phyloP scores from a whole-genome alignment of 2,888 invertebrate species.

The Heliothis peltigera region DNA sequence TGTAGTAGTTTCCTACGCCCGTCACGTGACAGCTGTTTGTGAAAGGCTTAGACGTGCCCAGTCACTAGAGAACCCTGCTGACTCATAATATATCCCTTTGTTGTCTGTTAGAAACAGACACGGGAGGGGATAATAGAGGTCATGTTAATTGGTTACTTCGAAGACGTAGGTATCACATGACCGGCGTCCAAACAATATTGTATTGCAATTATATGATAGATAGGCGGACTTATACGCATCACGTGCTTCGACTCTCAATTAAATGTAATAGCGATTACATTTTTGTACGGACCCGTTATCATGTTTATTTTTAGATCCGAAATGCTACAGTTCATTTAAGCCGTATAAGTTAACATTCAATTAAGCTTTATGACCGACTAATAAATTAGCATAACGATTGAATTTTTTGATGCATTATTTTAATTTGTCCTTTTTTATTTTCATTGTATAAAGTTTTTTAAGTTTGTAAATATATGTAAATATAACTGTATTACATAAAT shows the following conservation, averaged over 20 bases:
- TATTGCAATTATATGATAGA: constrained; percentile 58
- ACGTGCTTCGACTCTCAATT: constrained; percentile 63
- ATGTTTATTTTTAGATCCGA: constrained; percentile 49
- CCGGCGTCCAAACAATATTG: constrained; percentile 56
- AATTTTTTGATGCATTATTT: too few species aligned
- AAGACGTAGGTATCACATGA: constrained; percentile 59
- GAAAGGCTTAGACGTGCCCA: constrained; percentile 69
- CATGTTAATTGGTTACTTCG: constrained; percentile 57
- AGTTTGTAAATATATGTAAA: too few species aligned
- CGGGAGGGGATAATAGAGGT: constrained; percentile 51
- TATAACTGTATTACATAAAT: too few species aligned
- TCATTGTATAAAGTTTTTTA: too few species aligned
- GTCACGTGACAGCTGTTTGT: constrained; percentile 76
- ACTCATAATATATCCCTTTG: constrained; percentile 56
- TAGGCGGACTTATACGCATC: constrained; percentile 45
- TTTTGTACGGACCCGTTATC: constrained; percentile 50
- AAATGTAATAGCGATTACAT: constrained; percentile 56
- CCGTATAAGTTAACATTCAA: constrained; percentile 2
- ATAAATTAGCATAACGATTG: too few species aligned
- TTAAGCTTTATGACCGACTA: not conserved
- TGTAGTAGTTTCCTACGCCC: constrained; percentile 40
- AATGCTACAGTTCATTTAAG: constrained; percentile 12
- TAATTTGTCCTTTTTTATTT: too few species aligned
- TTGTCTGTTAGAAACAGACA: constrained; percentile 28
- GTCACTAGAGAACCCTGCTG: constrained; percentile 59